Evolutionary conservation across 1,140 invertebrate genomes (phyloP).

Genomic region (Anadara kagoshimensis): DNA sequence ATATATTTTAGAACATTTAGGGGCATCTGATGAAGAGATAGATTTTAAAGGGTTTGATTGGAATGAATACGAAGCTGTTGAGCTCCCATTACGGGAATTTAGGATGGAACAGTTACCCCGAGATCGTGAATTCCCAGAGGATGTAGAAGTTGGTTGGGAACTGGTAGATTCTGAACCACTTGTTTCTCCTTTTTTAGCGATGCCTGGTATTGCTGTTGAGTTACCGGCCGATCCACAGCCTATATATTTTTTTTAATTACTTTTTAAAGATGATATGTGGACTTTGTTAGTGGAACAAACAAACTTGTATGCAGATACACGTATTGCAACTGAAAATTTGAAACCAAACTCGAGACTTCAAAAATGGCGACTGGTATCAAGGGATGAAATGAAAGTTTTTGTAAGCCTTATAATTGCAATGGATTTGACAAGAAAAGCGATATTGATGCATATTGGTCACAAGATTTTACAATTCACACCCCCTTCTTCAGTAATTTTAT

Average conservation of each 20-base stretch:
- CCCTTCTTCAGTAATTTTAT: too few relatives aligned
- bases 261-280: conserved; percentile 13
- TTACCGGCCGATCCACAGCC: conserved; percentile 1
- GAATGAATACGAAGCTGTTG: too few relatives aligned
- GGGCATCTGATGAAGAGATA: too few relatives aligned
- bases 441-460: too few relatives aligned
- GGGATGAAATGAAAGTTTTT: conserved; percentile 8
- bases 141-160: neutral
- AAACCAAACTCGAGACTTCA: neutral
- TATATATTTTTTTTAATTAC: neutral
- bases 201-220: neutral
- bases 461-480: too few relatives aligned
- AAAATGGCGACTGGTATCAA: conserved; percentile 7
- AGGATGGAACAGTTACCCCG: too few relatives aligned
- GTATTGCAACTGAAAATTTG: conserved; percentile 1
- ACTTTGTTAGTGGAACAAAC: conserved; percentile 1
- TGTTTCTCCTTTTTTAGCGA: neutral
- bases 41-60: too few relatives aligned
- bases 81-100: too few relatives aligned
- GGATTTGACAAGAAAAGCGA: neutral
- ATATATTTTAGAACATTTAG: too few relatives aligned
- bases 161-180: neutral
- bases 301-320: neutral
- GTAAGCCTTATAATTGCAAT: neutral
- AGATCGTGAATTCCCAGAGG: too few relatives aligned